Evolutionary conservation across 2,113 vertebrate species (phyloP), one percentile per base, ranked within the genome.

Genomic region (Trinectes maculatus): DNA sequence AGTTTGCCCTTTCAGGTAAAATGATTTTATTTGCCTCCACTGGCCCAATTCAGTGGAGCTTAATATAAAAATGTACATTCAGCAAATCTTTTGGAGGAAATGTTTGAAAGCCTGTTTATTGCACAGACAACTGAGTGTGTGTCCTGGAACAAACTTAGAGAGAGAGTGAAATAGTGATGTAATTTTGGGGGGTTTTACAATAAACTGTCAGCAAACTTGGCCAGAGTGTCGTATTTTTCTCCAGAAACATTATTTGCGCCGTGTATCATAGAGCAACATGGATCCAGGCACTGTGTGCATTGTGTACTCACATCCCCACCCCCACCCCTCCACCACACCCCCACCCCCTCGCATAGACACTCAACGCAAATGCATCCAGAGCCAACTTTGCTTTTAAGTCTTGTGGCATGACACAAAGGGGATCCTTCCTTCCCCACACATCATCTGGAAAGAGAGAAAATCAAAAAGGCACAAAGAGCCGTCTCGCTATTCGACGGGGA

Each of bases 351-450:
- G 56, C 10, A 43, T 43, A 52, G 52, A 63, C 69, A 69, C 56
- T 42, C 67, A 63, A 55, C 37, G 37, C 80, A 79, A 74, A 84
- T 63, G 68, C 82, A 89, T 84, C 77, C 49, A 42, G 70, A 90
- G 88, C 67, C 74, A 87, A 79, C 82, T 80, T 84, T 74, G 88
- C 90, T 92, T 91, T 90, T 89, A 89, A 90, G 86, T 87, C 66
- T 49, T 77, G 78, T 87, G 89, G 87, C 83, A 85, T 87, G 85
- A 85, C 89, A 90, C 84, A 91, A 92, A 91, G 84, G 83, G 84
- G 81, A 87, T 88, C 85, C 54, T 89, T 85, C 71, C 72, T 86
- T 90, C 83, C 84, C 81, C 34, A 53, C 69, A 79, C 89, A 82
- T 86, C 83, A 85, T 82, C 71, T 70, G 74, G 73, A 86, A 66